Evolutionary conservation across 2,113 vertebrate species (phyloP).

Genomic region (Aegotheles bennettii): DNA sequence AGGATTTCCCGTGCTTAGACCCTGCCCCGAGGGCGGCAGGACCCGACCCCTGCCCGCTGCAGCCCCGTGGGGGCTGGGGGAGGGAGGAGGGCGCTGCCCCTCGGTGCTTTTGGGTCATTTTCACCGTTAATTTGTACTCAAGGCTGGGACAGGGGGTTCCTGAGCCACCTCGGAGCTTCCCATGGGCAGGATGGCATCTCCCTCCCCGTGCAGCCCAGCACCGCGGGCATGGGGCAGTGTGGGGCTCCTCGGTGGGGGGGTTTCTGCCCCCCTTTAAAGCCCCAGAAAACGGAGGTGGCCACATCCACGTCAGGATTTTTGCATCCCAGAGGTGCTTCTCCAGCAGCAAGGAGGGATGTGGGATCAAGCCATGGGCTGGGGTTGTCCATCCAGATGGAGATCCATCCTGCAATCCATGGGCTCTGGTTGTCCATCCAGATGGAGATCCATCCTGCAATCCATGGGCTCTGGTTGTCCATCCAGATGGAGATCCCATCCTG

Average conservation of each 20-base stretch:
- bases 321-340: not conserved
- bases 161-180: not conserved
- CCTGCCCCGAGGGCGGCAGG: rapidly evolving
- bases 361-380: not conserved
- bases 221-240: too few relatives aligned
- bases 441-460: too few relatives aligned
- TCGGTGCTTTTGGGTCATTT: not conserved
- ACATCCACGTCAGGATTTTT: too few relatives aligned
- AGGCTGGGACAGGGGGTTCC: not conserved
- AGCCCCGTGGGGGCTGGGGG: rapidly evolving
- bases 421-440: too few relatives aligned
- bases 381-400: too few relatives aligned
- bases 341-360: not conserved
- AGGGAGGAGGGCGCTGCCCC: not conserved
- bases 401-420: too few relatives aligned
- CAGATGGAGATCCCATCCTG: too few relatives aligned
- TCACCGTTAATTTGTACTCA: not conserved
- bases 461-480: too few relatives aligned
- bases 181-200: rapidly evolving
- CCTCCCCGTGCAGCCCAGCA: not conserved
- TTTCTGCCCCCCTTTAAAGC: too few relatives aligned
- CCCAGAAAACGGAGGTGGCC: rapidly evolving
- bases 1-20: not conserved
- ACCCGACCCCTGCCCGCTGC: not conserved
- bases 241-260: too few relatives aligned